These are phyloP conservation scores for Galerucella pusilla DNA, from an alignment of 2,888 invertebrate species.

Conservation along the genomic window DNA sequence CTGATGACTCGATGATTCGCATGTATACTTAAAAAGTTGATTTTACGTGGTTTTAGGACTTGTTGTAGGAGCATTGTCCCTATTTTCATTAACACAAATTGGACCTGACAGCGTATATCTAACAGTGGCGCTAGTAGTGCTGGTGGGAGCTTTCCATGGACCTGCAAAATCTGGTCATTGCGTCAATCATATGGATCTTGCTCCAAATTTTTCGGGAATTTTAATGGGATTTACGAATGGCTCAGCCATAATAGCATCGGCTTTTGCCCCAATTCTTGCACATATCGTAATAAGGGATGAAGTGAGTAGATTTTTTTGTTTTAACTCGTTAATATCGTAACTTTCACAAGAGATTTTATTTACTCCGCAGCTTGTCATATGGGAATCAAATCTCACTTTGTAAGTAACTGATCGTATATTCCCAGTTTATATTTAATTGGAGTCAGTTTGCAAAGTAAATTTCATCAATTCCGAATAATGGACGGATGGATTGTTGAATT, in stretches of 20 bases:
- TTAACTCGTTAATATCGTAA: no score
- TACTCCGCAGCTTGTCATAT: no score
- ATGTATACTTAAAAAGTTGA: not conserved
- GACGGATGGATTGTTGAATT: no score
- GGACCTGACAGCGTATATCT: slow-evolving; percentile 62
- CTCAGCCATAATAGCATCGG: slow-evolving; percentile 79
- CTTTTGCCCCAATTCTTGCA: slow-evolving; percentile 80
- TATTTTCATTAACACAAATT: slow-evolving; percentile 69
- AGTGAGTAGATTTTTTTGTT: slow-evolving; percentile 65
- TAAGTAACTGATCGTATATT: no score
- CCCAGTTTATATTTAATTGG: no score
- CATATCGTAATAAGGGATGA: slow-evolving; percentile 75
- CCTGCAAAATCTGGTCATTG: slow-evolving; percentile 79
- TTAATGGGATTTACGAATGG: slow-evolving; percentile 87
- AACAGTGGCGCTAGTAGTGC: slow-evolving; percentile 73
- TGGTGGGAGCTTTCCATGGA: slow-evolving; percentile 80
- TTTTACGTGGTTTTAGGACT: slow-evolving; percentile 56
- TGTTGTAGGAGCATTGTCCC: slow-evolving; percentile 73
- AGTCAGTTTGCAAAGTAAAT: no score
- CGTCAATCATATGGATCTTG: slow-evolving; percentile 84
- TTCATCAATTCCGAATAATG: no score
- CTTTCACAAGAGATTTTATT: no score
- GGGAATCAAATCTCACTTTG: no score
- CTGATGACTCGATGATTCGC: not conserved
- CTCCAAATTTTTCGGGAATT: slow-evolving; percentile 85